Evolutionary conservation across 2,888 invertebrate genomes (phyloP).

Genomic region (Cryptus viduatorius): DNA sequence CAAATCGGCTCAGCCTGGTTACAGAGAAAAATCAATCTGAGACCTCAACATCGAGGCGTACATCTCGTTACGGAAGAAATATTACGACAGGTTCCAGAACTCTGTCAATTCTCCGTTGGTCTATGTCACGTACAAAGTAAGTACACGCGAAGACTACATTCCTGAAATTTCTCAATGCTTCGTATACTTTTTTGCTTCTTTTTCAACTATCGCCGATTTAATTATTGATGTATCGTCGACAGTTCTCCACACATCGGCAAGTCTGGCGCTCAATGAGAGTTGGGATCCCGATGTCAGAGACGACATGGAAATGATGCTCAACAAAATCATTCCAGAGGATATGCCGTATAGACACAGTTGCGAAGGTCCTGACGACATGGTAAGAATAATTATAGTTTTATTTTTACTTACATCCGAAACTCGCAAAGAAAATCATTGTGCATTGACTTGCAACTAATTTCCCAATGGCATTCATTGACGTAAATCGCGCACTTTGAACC

Average conservation of each 20-base stretch:
- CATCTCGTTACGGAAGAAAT: slow-evolving; percentile 99
- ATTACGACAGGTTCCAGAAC: slow-evolving; percentile 96
- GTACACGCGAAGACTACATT: slow-evolving; percentile 84
- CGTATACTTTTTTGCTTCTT: background rate
- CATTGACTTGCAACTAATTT: background rate
- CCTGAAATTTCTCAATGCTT: background rate
- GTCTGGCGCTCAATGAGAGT: slow-evolving; percentile 98
- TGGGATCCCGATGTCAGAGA: slow-evolving; percentile 99
- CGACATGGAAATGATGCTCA: slow-evolving; percentile 99
- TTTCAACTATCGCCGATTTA: too few relatives aligned
- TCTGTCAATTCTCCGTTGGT: slow-evolving; percentile 97
- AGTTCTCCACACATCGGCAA: slow-evolving; percentile 99
- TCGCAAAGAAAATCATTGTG: background rate
- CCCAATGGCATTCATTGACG: too few relatives aligned
- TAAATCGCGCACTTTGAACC: too few relatives aligned
- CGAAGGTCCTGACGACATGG: slow-evolving; percentile 99
- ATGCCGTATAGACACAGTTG: slow-evolving; percentile 98
- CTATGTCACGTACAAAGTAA: slow-evolving; percentile 98
- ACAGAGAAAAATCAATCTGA: slow-evolving; percentile 98
- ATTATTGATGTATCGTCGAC: slow-evolving; percentile 70
- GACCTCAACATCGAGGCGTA: slow-evolving; percentile 98
- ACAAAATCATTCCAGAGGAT: slow-evolving; percentile 99
- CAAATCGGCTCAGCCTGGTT: slow-evolving; percentile 99
- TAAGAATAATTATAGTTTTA: slow-evolving; percentile 85
- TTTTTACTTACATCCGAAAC: background rate